phyloP scores from a whole-genome alignment of 2,888 invertebrate genomes.

The Netelia virgata region DNA sequence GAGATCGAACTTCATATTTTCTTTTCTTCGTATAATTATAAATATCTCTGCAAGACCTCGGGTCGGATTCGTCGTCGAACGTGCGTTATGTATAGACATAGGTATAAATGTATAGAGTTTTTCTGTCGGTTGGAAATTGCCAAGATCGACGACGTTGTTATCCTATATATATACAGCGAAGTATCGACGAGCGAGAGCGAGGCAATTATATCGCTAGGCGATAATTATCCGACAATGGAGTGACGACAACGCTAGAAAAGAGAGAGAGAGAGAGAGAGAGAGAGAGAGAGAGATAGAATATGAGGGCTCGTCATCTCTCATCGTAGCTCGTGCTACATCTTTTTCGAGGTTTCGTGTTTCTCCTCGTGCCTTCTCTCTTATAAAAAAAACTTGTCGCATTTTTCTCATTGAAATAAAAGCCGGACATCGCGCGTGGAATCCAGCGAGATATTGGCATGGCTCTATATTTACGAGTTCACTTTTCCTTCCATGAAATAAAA shows the following conservation, averaged over 20 bases:
- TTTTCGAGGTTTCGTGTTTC: constrained; percentile 48
- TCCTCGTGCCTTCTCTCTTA: neutral
- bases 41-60: constrained; percentile 34
- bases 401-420: too few relatives aligned
- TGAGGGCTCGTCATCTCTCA: constrained; percentile 25
- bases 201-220: constrained; percentile 60
- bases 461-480: too few relatives aligned
- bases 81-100: constrained; percentile 7
- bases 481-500: too few relatives aligned
- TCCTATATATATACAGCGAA: constrained; percentile 41
- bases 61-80: constrained; percentile 28
- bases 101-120: constrained; percentile 27
- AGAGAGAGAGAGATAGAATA: neutral
- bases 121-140: constrained; percentile 56
- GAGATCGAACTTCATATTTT: constrained; percentile 21
- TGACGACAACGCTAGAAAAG: constrained; percentile 56
- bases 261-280: constrained; percentile 6
- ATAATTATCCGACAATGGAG: constrained; percentile 67
- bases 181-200: constrained; percentile 54
- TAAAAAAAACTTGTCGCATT: too few relatives aligned
- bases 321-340: constrained; percentile 18
- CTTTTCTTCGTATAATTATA: constrained; percentile 38
- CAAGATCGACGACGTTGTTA: constrained; percentile 61
- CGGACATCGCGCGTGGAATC: too few relatives aligned
- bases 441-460: too few relatives aligned